Percentiles rank a stretch among this genome's conserved stretches.
These are phyloP conservation scores for Orestias chungarensis DNA, from an alignment of 2,797 vertebrate species.

Conservation along the genomic window DNA sequence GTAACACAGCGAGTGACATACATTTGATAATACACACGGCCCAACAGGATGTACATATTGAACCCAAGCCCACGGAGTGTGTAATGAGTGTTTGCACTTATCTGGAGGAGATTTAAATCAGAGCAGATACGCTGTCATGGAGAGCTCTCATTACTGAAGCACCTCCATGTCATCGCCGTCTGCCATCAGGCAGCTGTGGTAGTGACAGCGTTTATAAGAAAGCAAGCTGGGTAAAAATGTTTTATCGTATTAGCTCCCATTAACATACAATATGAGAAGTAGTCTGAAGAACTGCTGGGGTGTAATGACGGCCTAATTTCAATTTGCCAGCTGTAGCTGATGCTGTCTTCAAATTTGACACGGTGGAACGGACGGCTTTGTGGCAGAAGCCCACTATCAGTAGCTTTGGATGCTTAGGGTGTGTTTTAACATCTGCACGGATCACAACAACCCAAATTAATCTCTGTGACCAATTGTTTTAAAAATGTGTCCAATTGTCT, in stretches of 20 bases:
- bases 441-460: not conserved
- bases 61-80: slow-evolving; percentile 11
- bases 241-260: slow-evolving; percentile 39
- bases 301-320: slow-evolving; percentile 26
- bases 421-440: not conserved
- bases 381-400: slow-evolving; percentile 27
- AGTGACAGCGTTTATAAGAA: slow-evolving; percentile 36
- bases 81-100: slow-evolving; percentile 18
- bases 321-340: slow-evolving; percentile 37
- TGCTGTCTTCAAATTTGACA: slow-evolving; percentile 40
- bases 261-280: slow-evolving; percentile 28
- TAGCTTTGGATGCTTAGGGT: slow-evolving; percentile 18
- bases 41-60: slow-evolving; percentile 13
- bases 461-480: not conserved
- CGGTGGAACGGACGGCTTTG: slow-evolving; percentile 18
- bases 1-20: slow-evolving; percentile 22
- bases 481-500: not conserved
- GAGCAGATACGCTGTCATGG: slow-evolving; percentile 18
- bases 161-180: slow-evolving; percentile 12
- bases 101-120: slow-evolving; percentile 14
- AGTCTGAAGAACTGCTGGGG: slow-evolving; percentile 11
- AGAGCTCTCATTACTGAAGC: slow-evolving; percentile 28
- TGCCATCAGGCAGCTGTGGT: slow-evolving; percentile 25
- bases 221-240: slow-evolving; percentile 26
- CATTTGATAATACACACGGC: slow-evolving; percentile 1